These are phyloP conservation scores for Typhlichthys eigenmanni DNA, from an alignment of 2,797 vertebrate genomes.

Conservation along the genomic window DNA sequence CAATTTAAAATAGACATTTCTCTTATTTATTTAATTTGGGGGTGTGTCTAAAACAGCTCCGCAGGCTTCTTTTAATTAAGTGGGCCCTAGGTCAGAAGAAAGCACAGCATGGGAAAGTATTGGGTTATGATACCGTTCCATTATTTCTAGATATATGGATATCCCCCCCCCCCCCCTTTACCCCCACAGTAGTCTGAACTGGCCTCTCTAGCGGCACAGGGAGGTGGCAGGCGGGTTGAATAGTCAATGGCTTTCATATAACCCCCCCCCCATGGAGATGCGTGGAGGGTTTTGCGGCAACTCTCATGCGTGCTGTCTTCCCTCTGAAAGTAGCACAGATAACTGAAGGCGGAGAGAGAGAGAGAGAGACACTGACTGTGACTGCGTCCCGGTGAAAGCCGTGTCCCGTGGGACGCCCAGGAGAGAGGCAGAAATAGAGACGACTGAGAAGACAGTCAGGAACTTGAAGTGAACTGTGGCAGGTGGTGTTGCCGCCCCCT, in stretches of 20 bases:
- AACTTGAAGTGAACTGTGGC: no score
- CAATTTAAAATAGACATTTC: no score
- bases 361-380: background rate
- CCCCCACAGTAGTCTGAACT: slow-evolving; percentile 21
- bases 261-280: slow-evolving; percentile 25
- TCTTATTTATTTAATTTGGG: no score
- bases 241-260: slow-evolving; percentile 37
- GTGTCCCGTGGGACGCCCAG: no score
- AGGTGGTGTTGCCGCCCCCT: no score
- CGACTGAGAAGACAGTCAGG: no score
- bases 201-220: slow-evolving; percentile 20
- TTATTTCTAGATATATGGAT: slow-evolving; percentile 38
- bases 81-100: slow-evolving; percentile 20
- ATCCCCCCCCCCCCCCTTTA: slow-evolving; percentile 10
- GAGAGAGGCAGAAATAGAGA: slow-evolving; percentile 8
- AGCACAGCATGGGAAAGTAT: slow-evolving; percentile 11
- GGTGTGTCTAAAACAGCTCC: background rate
- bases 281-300: slow-evolving; percentile 51
- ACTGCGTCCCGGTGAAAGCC: no score
- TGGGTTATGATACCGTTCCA: slow-evolving; percentile 15
- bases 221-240: slow-evolving; percentile 23
- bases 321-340: slow-evolving; percentile 54
- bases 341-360: slow-evolving; percentile 16
- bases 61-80: slow-evolving; percentile 2
- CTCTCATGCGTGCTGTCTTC: slow-evolving; percentile 44